phyloP scores from a whole-genome alignment of 2,888 invertebrate species.

The Ceratothoa steindachneri region DNA sequence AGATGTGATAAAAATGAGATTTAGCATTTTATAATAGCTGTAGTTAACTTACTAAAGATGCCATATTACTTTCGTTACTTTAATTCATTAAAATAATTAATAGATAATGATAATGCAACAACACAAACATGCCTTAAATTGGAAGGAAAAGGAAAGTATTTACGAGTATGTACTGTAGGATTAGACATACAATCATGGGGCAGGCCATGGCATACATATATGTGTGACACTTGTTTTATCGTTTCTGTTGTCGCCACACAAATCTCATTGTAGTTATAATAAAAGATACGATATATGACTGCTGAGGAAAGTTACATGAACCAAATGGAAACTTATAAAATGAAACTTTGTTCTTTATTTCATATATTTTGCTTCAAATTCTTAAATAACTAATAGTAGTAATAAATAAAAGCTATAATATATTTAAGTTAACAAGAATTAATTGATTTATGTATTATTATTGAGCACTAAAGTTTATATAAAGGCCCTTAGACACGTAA shows the following conservation, averaged over 20 bases:
- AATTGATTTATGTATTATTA: neutral
- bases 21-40: too few species aligned
- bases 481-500: neutral
- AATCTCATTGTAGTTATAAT: neutral
- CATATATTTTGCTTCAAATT: neutral
- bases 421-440: neutral
- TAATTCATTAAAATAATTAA: too few species aligned
- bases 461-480: neutral
- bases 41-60: too few species aligned
- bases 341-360: neutral
- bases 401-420: neutral
- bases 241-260: neutral
- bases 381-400: neutral
- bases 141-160: too few species aligned
- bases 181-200: too few species aligned
- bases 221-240: neutral
- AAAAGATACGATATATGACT: neutral
- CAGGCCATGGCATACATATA: neutral
- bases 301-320: neutral
- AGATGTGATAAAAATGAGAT: too few species aligned
- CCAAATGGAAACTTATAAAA: neutral
- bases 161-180: too few species aligned
- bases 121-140: too few species aligned
- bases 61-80: too few species aligned
- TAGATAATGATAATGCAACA: too few species aligned